Conservation (phyloP, 1,140 invertebrate genomes). For the Lineus longissimus region DNA sequence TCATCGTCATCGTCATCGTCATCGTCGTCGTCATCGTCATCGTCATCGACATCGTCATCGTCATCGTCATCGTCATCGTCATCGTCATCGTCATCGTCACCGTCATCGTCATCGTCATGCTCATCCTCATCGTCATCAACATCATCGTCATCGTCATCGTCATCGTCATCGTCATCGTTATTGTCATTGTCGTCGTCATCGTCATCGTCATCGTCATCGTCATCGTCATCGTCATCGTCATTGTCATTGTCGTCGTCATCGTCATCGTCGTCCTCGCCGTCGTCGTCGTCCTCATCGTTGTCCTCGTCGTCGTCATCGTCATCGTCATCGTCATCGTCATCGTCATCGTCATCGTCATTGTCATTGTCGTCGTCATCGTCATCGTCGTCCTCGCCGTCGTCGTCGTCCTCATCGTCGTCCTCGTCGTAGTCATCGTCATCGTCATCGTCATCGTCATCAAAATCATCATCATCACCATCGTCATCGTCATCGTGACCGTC, state of each 20-base stretch:
- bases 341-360: not conserved
- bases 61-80: not conserved
- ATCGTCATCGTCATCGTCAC: not conserved
- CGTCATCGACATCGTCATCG: conserved; percentile 9
- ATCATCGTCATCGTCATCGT: too few species aligned
- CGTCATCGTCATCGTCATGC: not conserved
- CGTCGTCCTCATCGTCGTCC: too few species aligned
- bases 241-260: not conserved
- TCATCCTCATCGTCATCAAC: too few species aligned
- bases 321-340: conserved; percentile 8
- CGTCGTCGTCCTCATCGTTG: too few species aligned
- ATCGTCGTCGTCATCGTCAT: conserved; percentile 6
- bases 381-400: not conserved
- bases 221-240: not conserved
- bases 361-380: too few species aligned
- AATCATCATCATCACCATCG: too few species aligned
- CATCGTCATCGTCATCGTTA: too few species aligned
- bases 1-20: not conserved
- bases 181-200: not conserved
- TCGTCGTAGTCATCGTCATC: too few species aligned
- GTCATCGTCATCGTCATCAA: too few species aligned
- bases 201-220: not conserved
- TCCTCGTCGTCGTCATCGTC: not conserved
- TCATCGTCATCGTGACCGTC: too few species aligned
- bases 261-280: too few species aligned